Evolutionary conservation across 64 coral and sea anemone genomes (phyloP).

Genomic region (Cladopsammia gracilis): DNA sequence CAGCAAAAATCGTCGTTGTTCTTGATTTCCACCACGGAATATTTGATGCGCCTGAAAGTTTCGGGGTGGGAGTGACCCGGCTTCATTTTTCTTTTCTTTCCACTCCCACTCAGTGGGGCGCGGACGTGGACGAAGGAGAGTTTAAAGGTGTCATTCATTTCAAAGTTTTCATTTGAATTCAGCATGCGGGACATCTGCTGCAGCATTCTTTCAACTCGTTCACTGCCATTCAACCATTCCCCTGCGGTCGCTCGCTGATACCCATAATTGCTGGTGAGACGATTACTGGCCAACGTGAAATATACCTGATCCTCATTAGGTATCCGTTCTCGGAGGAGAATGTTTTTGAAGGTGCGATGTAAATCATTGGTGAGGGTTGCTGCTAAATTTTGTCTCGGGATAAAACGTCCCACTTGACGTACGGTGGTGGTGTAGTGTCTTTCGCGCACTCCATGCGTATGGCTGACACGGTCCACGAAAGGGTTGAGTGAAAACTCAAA

Average conservation of each 20-base stretch:
- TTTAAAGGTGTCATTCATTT: constrained; percentile 39
- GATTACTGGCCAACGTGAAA: not conserved
- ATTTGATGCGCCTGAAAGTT: not conserved
- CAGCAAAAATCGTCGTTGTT: constrained; percentile 18
- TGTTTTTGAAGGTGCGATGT: no score
- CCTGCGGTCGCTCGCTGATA: not conserved
- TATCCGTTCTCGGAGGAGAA: not conserved
- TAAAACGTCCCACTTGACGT: not conserved
- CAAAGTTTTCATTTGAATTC: constrained; percentile 38
- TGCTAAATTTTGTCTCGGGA: not conserved
- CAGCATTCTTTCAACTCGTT: not conserved
- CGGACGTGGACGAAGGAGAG: constrained; percentile 23
- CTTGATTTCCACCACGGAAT: not conserved
- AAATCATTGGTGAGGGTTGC: not conserved
- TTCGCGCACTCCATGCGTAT: not conserved
- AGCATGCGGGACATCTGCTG: constrained; percentile 16
- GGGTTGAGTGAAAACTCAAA: not conserved
- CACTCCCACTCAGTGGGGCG: constrained; percentile 4
- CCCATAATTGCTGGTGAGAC: constrained; percentile 15
- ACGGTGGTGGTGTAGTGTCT: not conserved
- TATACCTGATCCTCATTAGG: constrained; percentile 13
- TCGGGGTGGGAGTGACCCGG: not conserved
- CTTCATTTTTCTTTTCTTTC: not conserved
- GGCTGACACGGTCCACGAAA: not conserved
- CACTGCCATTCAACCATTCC: constrained; percentile 28